Conservation (phyloP, 2,113 vertebrate species). For the Cygnus buccinator region DNA sequence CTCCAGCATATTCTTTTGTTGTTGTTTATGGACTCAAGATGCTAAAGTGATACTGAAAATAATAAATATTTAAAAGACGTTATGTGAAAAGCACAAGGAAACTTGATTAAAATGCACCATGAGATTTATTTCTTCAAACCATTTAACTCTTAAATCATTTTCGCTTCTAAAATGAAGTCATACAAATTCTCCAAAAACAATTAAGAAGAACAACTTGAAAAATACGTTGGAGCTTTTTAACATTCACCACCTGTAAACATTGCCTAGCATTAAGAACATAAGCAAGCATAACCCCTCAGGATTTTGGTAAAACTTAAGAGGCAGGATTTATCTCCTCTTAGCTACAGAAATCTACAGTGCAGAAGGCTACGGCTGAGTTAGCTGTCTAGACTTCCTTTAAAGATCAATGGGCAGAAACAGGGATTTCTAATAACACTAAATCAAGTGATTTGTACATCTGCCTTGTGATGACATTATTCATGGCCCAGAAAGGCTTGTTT, state of each 20-base stretch:
- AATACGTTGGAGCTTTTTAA: not conserved
- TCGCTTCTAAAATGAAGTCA: not conserved
- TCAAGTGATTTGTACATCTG: not conserved
- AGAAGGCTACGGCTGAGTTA: not conserved
- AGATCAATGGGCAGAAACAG: not conserved
- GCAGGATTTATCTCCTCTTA: not conserved
- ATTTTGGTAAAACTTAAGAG: not conserved
- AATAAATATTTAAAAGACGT: not conserved
- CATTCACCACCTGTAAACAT: not conserved
- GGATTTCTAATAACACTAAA: not conserved
- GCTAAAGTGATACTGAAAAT: not conserved
- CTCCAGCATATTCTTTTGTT: not conserved
- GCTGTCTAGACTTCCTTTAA: not conserved
- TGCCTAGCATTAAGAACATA: not conserved
- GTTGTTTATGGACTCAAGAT: not conserved
- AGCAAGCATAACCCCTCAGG: not conserved
- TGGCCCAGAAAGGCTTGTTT: not conserved
- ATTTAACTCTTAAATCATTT: not conserved
- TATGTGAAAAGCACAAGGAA: not conserved
- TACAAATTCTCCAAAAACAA: not conserved
- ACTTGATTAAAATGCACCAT: not conserved
- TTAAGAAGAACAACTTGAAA: not conserved
- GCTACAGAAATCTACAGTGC: not conserved
- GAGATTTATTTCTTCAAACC: not conserved
- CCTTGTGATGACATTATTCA: not conserved